Conservation (phyloP, 2,113 vertebrate genomes). For the Caloenas nicobarica region DNA sequence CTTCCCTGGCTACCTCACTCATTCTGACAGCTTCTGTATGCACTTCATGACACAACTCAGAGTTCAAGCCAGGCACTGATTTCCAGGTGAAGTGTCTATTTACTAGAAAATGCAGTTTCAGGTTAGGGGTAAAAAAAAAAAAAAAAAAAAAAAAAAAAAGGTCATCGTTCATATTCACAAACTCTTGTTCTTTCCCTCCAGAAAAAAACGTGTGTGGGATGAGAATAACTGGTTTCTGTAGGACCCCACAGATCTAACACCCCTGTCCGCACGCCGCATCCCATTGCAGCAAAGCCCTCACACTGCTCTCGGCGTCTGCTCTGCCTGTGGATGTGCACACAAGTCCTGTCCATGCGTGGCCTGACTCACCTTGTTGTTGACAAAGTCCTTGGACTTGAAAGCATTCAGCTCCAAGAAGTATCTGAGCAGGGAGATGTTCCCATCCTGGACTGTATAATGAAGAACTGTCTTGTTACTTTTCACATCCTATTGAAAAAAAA, state of each 20-base stretch:
- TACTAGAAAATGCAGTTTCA: not conserved
- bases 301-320: not conserved
- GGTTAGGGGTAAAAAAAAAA: not conserved
- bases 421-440: constrained; percentile 42
- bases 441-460: constrained; percentile 48
- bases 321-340: not conserved
- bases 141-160: no score
- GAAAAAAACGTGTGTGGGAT: rapidly evolving
- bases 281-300: not conserved
- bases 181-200: not conserved
- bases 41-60: not conserved
- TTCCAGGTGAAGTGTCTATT: not conserved
- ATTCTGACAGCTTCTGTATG: not conserved
- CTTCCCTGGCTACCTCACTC: not conserved
- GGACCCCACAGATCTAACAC: not conserved
- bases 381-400: constrained; percentile 30
- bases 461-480: constrained; percentile 64
- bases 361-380: constrained; percentile 48
- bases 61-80: not conserved
- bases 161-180: not conserved
- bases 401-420: constrained; percentile 57
- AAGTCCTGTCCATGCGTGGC: not conserved
- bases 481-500: constrained; percentile 31
- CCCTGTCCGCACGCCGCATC: not conserved
- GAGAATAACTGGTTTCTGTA: not conserved